phyloP scores from a whole-genome alignment of 2,113 vertebrate genomes.

The Fregetta grallaria region DNA sequence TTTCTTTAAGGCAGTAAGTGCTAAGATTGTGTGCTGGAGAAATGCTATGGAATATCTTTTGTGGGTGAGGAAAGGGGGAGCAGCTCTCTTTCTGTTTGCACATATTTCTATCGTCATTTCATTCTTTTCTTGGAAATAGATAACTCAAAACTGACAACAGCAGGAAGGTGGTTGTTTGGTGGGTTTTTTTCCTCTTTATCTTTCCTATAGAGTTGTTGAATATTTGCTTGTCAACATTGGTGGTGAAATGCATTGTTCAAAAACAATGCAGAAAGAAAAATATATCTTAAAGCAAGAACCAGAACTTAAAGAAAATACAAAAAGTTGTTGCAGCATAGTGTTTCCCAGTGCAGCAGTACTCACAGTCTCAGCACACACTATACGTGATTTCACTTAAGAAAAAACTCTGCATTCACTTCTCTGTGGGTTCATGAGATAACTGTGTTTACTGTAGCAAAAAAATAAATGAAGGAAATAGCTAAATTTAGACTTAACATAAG shows the following conservation, averaged over 20 bases:
- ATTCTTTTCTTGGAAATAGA: not conserved
- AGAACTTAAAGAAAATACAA: not conserved
- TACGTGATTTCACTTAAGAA: not conserved
- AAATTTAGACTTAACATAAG: not conserved
- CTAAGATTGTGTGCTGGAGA: not conserved
- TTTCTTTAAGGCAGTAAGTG: not conserved
- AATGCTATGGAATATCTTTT: not conserved
- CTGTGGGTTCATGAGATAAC: not conserved
- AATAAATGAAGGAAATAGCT: not conserved
- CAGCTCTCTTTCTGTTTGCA: not conserved
- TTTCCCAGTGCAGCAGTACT: not conserved
- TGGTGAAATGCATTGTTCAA: not conserved
- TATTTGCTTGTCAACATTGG: constrained; percentile 3
- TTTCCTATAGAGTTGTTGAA: not conserved
- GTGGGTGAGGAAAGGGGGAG: not conserved
- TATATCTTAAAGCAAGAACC: not conserved
- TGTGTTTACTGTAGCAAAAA: not conserved
- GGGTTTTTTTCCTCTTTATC: not conserved
- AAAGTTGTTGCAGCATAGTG: not conserved
- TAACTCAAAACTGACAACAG: constrained; percentile 21
- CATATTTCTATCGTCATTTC: not conserved
- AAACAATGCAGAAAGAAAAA: not conserved
- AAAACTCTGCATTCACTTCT: not conserved
- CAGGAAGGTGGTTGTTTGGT: not conserved
- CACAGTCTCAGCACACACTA: not conserved